Percentiles rank a stretch among this genome's conserved stretches.
phyloP scores from a whole-genome alignment of 2,888 invertebrate genomes.

The Drosophila lacicola region DNA sequence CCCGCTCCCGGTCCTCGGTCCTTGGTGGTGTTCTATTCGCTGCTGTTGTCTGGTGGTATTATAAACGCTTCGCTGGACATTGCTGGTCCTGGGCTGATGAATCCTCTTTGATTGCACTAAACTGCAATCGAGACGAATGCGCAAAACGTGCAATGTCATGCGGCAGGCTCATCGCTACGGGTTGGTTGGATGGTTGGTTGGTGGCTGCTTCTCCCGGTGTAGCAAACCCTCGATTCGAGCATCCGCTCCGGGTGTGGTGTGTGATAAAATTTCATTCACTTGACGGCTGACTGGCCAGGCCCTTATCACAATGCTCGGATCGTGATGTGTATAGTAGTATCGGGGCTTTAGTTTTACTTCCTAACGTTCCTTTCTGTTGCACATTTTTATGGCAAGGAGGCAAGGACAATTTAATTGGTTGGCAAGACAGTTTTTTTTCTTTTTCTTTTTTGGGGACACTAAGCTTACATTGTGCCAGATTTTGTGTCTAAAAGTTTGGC shows the following conservation, averaged over 20 bases:
- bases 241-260: constrained; percentile 27
- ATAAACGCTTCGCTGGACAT: constrained; percentile 82
- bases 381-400: constrained; percentile 73
- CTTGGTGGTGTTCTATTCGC: constrained; percentile 1
- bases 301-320: constrained; percentile 65
- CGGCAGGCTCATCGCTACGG: constrained; percentile 36
- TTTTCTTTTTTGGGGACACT: constrained; percentile 19
- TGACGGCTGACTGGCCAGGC: constrained; percentile 44
- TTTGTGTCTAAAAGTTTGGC: constrained; percentile 58
- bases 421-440: constrained; percentile 37
- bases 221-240: background rate
- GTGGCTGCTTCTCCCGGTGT: constrained; percentile 2
- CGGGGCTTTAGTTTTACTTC: constrained; percentile 41
- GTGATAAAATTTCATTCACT: constrained; percentile 71
- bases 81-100: constrained; percentile 74
- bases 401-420: constrained; percentile 74
- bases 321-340: constrained; percentile 51
- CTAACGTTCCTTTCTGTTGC: constrained; percentile 37
- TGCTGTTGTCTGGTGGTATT: constrained; percentile 68
- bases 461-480: constrained; percentile 64
- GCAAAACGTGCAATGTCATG: constrained; percentile 74
- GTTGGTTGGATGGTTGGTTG: constrained; percentile 1
- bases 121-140: constrained; percentile 80
- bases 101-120: constrained; percentile 82
- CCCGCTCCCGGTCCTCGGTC: background rate